Conservation (phyloP, 1,140 invertebrate species). For the Habropoda laboriosa region DNA sequence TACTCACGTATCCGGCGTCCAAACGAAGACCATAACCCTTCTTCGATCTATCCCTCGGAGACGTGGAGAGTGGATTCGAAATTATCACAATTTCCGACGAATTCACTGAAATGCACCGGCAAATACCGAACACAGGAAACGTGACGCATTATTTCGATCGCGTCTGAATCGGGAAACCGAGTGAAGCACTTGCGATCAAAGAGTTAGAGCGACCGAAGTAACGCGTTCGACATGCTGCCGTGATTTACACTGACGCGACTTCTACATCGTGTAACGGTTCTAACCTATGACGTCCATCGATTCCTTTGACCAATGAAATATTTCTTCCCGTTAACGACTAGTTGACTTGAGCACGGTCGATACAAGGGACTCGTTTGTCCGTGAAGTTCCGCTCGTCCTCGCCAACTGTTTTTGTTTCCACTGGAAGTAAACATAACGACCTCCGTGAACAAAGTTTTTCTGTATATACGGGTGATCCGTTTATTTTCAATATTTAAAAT, state of each 20-base stretch:
- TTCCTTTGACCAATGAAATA: constrained; percentile 39
- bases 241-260: constrained; percentile 22
- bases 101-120: background rate
- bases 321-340: constrained; percentile 23
- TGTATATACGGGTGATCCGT: no score
- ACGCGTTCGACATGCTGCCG: background rate
- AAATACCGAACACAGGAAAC: background rate
- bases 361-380: background rate
- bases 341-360: background rate
- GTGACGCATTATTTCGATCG: constrained; percentile 27
- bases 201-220: background rate
- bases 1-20: constrained; percentile 26
- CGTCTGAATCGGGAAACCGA: background rate
- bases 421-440: no score
- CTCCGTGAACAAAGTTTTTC: no score
- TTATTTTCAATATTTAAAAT: no score
- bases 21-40: constrained; percentile 32
- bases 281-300: constrained; percentile 17
- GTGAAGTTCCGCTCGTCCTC: background rate
- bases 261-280: background rate
- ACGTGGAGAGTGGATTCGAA: no score
- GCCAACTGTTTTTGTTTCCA: background rate
- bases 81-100: background rate
- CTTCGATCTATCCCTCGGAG: background rate
- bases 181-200: background rate